Evolutionary conservation across 2,113 vertebrate genomes (phyloP), one percentile per base, ranked within the genome.

Genomic region (Excalfactoria chinensis): DNA sequence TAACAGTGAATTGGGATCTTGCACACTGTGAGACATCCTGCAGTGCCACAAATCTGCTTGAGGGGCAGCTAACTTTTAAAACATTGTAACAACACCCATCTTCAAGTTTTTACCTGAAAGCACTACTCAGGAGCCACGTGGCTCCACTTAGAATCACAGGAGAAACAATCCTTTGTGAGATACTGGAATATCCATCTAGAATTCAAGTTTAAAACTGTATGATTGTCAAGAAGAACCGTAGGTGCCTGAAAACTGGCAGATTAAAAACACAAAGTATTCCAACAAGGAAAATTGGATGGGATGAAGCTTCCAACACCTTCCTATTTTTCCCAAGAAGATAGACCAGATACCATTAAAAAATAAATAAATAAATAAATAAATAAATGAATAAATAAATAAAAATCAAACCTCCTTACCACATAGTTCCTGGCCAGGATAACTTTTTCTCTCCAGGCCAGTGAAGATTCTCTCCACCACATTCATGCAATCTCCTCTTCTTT

Each of bases 1-100:
- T 17, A 1, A 21, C 48, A 34, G 41, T 60, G n/a, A 83, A 69
- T 11, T 1, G 2, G 17, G 63, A 56, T 0, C 0, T 35, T 53
- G 30, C 28, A 40, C 46, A 26, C 35, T 34, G 28, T 37, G 13
- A 51, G 19, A 25, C 9, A 25, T 21, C 17, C 59, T 23, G 10
- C 34, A 60, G n/a, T 48, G 67, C 11, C 23, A 43, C 51, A 67
- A 40, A 86, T 25, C 32, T 68, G 32, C 48, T 64, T 35, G 23
- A 83, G 55, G 25, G 32, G 15, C 32, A 58, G 16, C 3, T 76
- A 32, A 53, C 35, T 73, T 68, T 16, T 23, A 60, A 74, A 82
- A 53, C 3, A 44, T 46, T 82, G 62, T 44, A 76, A 32, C 26
- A 58, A 3, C 34, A 64, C 15, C 18, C 3, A 0, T 40, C 26